These are phyloP conservation scores for Strigops habroptila DNA, from an alignment of 2,113 vertebrate genomes.

Conservation along the genomic window DNA sequence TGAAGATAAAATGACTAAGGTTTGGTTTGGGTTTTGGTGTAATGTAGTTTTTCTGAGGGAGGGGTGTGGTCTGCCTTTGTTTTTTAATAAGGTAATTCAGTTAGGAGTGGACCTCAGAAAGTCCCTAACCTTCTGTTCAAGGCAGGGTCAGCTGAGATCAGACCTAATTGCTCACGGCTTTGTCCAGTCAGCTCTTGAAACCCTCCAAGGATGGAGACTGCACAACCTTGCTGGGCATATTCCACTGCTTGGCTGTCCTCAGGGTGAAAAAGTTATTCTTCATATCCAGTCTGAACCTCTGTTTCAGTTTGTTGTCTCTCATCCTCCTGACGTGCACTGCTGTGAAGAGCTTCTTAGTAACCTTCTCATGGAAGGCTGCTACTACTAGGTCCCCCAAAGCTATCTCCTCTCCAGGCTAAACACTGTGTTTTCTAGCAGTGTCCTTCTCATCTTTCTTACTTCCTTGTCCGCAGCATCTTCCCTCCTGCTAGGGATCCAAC, in stretches of 20 bases:
- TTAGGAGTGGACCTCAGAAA: background rate
- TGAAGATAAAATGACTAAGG: background rate
- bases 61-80: background rate
- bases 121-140: background rate
- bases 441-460: background rate
- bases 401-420: background rate
- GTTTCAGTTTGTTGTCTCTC: background rate
- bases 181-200: background rate
- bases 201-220: background rate
- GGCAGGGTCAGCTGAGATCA: background rate
- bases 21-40: background rate
- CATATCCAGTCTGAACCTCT: background rate
- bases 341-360: background rate
- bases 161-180: background rate
- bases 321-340: background rate
- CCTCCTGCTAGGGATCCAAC: background rate
- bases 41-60: background rate
- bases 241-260: background rate
- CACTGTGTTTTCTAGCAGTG: background rate
- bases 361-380: background rate
- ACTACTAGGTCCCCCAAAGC: background rate
- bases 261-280: background rate
- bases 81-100: background rate
- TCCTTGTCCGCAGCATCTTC: background rate
- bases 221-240: background rate